These are phyloP conservation scores for Barypeithes pellucidus DNA, from an alignment of 2,888 invertebrate genomes.

Conservation along the genomic window DNA sequence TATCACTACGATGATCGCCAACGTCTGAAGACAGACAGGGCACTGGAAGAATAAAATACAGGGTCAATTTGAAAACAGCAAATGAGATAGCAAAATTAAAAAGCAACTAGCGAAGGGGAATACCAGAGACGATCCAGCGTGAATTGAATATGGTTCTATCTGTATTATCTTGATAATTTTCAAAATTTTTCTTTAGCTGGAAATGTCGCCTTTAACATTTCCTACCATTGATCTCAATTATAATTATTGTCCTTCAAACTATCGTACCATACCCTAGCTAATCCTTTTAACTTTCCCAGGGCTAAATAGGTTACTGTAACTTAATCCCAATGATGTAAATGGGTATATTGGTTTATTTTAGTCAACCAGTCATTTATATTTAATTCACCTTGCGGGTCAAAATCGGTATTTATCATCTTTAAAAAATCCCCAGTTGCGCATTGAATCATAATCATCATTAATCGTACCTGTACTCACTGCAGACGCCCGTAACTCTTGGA, in stretches of 20 bases:
- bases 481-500: not conserved
- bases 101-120: no score
- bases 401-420: slow-evolving; percentile 12
- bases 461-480: slow-evolving; percentile 7
- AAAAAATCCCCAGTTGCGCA: slow-evolving; percentile 15
- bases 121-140: no score
- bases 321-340: slow-evolving; percentile 8
- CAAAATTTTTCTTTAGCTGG: not conserved
- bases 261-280: not conserved
- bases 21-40: no score
- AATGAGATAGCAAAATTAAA: no score
- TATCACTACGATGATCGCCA: no score
- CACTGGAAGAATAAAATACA: no score
- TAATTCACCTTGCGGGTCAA: slow-evolving; percentile 16
- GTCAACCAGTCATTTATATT: slow-evolving; percentile 8
- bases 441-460: not conserved
- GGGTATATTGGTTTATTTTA: slow-evolving; percentile 8
- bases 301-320: slow-evolving; percentile 1
- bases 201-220: not conserved
- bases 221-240: not conserved
- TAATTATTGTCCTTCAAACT: not conserved
- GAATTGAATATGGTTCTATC: no score
- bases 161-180: no score
- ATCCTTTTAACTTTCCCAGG: not conserved
- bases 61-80: no score